These are phyloP conservation scores for Lepus europaeus DNA, from an alignment of 2,113 vertebrate genomes.

Conservation along the genomic window DNA sequence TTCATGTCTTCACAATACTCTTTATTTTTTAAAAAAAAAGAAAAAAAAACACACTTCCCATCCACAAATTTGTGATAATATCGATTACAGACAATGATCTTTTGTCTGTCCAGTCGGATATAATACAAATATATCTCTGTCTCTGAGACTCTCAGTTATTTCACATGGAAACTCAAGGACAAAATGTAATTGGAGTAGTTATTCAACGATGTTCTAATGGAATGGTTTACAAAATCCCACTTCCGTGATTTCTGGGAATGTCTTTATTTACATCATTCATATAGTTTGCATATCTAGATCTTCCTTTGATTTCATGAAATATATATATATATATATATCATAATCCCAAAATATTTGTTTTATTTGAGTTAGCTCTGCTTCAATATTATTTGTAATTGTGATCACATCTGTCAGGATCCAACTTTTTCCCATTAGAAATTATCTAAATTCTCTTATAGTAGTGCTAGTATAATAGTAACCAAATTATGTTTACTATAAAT, in stretches of 20 bases:
- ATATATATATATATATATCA: not conserved
- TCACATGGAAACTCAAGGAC: not conserved
- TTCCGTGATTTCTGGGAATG: not conserved
- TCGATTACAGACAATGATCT: not conserved
- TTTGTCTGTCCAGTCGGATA: not conserved
- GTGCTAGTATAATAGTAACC: not conserved
- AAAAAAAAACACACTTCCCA: not conserved
- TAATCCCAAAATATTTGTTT: not conserved
- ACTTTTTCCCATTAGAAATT: not conserved
- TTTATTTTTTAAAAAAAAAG: not conserved
- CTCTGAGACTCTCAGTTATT: not conserved
- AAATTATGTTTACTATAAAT: not conserved
- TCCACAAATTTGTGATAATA: not conserved
- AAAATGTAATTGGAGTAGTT: not conserved
- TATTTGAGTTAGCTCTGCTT: not conserved
- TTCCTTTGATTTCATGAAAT: not conserved
- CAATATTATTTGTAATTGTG: constrained; percentile 17
- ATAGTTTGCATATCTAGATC: not conserved
- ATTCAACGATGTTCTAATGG: not conserved
- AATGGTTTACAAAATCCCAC: not conserved
- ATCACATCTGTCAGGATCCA: not conserved
- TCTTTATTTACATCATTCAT: not conserved
- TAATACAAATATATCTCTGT: not conserved
- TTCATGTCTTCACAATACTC: not conserved
- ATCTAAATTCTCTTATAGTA: not conserved